Evolutionary conservation across 1,140 invertebrate genomes (phyloP).

Genomic region (Leptinotarsa texana): DNA sequence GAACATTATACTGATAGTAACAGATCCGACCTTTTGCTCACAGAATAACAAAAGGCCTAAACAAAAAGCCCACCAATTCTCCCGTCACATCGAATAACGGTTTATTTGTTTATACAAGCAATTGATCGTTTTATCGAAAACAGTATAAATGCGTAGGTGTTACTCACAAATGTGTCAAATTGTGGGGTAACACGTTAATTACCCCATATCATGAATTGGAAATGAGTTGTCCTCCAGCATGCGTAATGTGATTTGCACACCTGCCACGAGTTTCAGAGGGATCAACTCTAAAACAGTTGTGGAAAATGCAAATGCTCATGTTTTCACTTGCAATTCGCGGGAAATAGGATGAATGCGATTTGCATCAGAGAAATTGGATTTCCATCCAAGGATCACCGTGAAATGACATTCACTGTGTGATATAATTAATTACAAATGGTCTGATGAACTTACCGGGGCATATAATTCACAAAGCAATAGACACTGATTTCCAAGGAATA

Average conservation of each 20-base stretch:
- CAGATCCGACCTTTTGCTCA: too few relatives aligned
- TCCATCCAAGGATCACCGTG: neutral
- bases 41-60: too few relatives aligned
- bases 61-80: too few relatives aligned
- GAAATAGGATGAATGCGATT: neutral
- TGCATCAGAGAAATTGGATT: neutral
- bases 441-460: too few relatives aligned
- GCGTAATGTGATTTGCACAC: slow-evolving; percentile 20
- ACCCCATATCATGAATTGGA: slow-evolving; percentile 28
- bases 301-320: slow-evolving; percentile 2
- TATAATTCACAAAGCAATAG: too few relatives aligned
- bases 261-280: neutral
- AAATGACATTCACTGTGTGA: too few relatives aligned
- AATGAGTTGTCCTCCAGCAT: slow-evolving; percentile 30
- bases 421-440: too few relatives aligned
- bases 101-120: slow-evolving; percentile 12
- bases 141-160: slow-evolving; percentile 18
- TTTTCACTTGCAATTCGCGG: neutral
- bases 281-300: neutral
- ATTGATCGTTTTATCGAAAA: slow-evolving; percentile 18
- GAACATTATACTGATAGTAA: too few relatives aligned
- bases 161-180: slow-evolving; percentile 24
- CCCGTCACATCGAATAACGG: neutral
- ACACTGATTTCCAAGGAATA: too few relatives aligned
- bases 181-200: slow-evolving; percentile 27